Percentiles rank a stretch among this genome's conserved stretches.
phyloP scores from a whole-genome alignment of 2,113 vertebrate genomes.

The Chitala chitala region DNA sequence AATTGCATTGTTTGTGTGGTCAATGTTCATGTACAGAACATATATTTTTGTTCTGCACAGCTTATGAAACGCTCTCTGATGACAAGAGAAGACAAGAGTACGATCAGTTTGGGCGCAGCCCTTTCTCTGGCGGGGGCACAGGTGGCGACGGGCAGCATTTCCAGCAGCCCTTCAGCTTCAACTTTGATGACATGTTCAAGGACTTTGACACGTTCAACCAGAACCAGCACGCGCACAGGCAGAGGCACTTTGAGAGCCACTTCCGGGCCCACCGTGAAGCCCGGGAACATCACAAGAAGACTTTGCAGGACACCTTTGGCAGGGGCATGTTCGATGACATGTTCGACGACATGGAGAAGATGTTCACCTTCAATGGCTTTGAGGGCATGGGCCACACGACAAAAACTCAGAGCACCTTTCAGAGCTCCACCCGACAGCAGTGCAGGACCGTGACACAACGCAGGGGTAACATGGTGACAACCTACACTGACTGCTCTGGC shows the following conservation, averaged over 20 bases:
- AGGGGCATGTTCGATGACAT: constrained; percentile 81
- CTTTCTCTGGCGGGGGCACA: constrained; percentile 55
- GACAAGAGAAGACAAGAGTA: constrained; percentile 79
- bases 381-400: constrained; percentile 58
- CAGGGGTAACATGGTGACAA: constrained; percentile 94
- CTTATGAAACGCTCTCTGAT: constrained; percentile 89
- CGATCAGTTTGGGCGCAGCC: constrained; percentile 71
- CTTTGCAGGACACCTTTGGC: constrained; percentile 77
- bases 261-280: constrained; percentile 74
- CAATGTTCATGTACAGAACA: background rate
- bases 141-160: constrained; percentile 60
- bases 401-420: constrained; percentile 71
- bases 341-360: constrained; percentile 94
- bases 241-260: constrained; percentile 84
- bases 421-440: constrained; percentile 73
- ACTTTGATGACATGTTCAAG: constrained; percentile 91
- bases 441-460: constrained; percentile 94
- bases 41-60: constrained; percentile 51
- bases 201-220: constrained; percentile 80
- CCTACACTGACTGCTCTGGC: constrained; percentile 89
- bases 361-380: constrained; percentile 85
- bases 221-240: constrained; percentile 67
- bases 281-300: constrained; percentile 67
- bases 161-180: constrained; percentile 80
- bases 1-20: background rate